Evolutionary conservation across 2,113 vertebrate species (phyloP).

Genomic region (Camelus bactrianus): DNA sequence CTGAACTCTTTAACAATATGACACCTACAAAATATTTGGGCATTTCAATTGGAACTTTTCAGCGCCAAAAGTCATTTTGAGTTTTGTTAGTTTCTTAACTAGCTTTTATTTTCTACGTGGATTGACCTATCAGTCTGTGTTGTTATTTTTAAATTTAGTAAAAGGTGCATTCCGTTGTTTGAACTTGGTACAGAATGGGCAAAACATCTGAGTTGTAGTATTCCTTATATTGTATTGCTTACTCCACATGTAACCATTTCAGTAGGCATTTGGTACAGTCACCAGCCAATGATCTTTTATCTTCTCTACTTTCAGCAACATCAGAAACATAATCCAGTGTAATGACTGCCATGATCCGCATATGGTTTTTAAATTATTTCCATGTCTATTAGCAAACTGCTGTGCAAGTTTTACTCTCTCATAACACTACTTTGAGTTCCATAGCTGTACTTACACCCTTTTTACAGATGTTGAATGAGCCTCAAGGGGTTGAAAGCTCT

Average conservation of each 20-base stretch:
- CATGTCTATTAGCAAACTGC: not conserved
- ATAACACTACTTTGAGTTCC: not conserved
- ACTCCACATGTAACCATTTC: not conserved
- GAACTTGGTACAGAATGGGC: not conserved
- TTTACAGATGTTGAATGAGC: not conserved
- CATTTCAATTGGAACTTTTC: not conserved
- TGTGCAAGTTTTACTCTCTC: not conserved
- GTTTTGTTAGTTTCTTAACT: not conserved
- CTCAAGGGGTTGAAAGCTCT: not conserved
- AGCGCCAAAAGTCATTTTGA: not conserved
- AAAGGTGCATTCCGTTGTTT: not conserved
- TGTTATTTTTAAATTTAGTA: slow-evolving; percentile 45
- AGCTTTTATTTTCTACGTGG: not conserved
- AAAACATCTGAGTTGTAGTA: not conserved
- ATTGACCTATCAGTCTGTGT: not conserved
- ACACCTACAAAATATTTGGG: not conserved
- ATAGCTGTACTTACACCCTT: not conserved
- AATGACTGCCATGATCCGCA: not conserved
- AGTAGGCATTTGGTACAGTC: not conserved
- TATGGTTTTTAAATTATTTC: not conserved
- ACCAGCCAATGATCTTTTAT: not conserved
- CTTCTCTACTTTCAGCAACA: not conserved
- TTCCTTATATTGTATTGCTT: not conserved
- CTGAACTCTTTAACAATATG: not conserved
- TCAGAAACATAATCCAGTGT: not conserved